phyloP scores from a whole-genome alignment of 2,888 invertebrate genomes.

The Lasiommata megera region DNA sequence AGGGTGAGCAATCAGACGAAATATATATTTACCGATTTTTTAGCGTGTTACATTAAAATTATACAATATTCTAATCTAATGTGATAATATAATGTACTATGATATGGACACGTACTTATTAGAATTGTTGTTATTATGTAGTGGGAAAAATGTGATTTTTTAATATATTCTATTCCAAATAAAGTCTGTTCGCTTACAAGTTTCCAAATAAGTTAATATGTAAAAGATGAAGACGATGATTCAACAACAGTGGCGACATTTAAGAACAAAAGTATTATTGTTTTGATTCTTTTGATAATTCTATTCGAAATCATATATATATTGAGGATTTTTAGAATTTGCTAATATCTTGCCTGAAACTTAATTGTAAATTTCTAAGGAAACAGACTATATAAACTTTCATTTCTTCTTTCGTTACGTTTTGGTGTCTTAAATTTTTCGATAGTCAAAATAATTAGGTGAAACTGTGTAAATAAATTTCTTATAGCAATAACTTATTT shows the following conservation, averaged over 20 bases:
- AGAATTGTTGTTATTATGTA: constrained; percentile 53
- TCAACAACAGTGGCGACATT: too few species aligned
- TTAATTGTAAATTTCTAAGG: neutral
- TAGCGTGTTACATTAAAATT: constrained; percentile 25
- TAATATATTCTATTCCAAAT: constrained; percentile 17
- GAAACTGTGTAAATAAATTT: constrained; percentile 38
- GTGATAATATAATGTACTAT: constrained; percentile 77
- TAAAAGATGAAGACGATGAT: neutral
- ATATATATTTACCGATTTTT: constrained; percentile 4
- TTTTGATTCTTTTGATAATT: too few species aligned
- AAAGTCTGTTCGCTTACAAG: constrained; percentile 1
- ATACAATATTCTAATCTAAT: constrained; percentile 77
- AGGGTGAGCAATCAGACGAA: neutral
- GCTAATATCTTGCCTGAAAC: too few species aligned
- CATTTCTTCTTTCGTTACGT: constrained; percentile 34
- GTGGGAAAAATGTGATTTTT: constrained; percentile 33
- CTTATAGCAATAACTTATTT: constrained; percentile 42
- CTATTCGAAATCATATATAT: too few species aligned
- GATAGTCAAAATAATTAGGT: constrained; percentile 18
- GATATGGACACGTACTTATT: constrained; percentile 49
- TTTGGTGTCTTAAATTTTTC: constrained; percentile 39
- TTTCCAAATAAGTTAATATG: neutral
- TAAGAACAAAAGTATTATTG: too few species aligned
- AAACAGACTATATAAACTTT: constrained; percentile 16
- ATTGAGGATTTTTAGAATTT: too few species aligned